Evolutionary conservation across 1,140 invertebrate species (phyloP).

Genomic region (Drosophila sechellia): DNA sequence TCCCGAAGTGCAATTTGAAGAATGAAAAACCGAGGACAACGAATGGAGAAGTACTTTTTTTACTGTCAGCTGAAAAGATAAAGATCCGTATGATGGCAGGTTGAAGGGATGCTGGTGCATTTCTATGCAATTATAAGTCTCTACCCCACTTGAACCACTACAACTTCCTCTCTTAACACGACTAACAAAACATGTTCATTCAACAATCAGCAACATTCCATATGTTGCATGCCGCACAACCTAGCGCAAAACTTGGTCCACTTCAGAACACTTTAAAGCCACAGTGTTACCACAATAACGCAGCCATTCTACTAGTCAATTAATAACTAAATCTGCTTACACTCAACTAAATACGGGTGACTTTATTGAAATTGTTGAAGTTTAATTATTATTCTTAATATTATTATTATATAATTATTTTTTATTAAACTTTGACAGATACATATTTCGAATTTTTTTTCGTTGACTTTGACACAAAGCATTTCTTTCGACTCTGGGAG

Average conservation of each 20-base stretch:
- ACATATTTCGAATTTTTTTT: no score
- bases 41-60: conserved; percentile 7
- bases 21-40: conserved; percentile 23
- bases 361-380: no score
- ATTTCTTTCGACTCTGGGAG: not conserved
- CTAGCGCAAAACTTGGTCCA: conserved; percentile 26
- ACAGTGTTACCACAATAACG: not conserved
- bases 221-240: conserved; percentile 37
- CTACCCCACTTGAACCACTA: conserved; percentile 1
- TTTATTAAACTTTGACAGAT: no score
- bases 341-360: no score
- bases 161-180: not conserved
- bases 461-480: not conserved
- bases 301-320: not conserved
- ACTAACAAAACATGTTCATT: conserved; percentile 42
- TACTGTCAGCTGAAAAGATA: conserved; percentile 1
- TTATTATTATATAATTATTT: no score
- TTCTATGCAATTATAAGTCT: conserved; percentile 29
- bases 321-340: not conserved
- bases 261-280: conserved; percentile 7
- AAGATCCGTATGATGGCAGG: conserved; percentile 14
- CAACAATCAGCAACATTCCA: conserved; percentile 43
- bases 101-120: conserved; percentile 16
- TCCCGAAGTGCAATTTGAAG: conserved; percentile 25
- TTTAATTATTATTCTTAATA: no score